Evolutionary conservation across 2,888 invertebrate species (phyloP).

Genomic region (Athalia rosae): DNA sequence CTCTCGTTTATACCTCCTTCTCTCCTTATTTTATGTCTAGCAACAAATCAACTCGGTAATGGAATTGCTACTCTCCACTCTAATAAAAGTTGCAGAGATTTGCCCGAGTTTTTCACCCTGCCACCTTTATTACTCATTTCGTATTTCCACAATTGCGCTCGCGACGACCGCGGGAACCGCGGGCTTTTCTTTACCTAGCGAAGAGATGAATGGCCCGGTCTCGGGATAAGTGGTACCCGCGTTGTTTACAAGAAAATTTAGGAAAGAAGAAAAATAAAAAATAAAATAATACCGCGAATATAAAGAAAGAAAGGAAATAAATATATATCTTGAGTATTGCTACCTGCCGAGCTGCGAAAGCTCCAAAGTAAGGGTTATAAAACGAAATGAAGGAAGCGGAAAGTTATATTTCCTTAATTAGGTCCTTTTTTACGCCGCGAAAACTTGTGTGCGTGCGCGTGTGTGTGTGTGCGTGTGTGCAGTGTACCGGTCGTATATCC

Average conservation of each 20-base stretch:
- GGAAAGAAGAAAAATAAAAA: background rate
- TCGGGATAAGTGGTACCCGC: conserved; percentile 27
- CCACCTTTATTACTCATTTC: conserved; percentile 47
- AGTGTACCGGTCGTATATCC: too few relatives aligned
- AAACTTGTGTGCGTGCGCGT: too few relatives aligned
- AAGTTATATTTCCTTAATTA: too few relatives aligned
- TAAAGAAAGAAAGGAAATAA: too few relatives aligned
- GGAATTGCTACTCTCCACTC: conserved; percentile 48
- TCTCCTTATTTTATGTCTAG: conserved; percentile 46
- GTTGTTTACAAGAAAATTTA: conserved; percentile 4
- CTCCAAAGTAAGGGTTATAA: too few relatives aligned
- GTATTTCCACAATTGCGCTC: conserved; percentile 38
- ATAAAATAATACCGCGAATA: background rate
- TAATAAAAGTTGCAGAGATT: conserved; percentile 49
- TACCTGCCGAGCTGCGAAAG: background rate
- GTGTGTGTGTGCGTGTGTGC: too few relatives aligned
- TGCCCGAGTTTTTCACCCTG: conserved; percentile 42
- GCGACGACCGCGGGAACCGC: background rate
- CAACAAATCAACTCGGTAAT: conserved; percentile 48
- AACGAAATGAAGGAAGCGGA: too few relatives aligned
- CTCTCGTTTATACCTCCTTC: background rate
- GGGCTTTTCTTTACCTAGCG: background rate
- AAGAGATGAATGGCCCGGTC: conserved; percentile 34
- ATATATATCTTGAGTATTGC: background rate
- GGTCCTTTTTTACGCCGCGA: too few relatives aligned